Base-by-base conservation (phyloP, 2,888 invertebrate genomes). In the Toxonevra muliebris region DNA sequence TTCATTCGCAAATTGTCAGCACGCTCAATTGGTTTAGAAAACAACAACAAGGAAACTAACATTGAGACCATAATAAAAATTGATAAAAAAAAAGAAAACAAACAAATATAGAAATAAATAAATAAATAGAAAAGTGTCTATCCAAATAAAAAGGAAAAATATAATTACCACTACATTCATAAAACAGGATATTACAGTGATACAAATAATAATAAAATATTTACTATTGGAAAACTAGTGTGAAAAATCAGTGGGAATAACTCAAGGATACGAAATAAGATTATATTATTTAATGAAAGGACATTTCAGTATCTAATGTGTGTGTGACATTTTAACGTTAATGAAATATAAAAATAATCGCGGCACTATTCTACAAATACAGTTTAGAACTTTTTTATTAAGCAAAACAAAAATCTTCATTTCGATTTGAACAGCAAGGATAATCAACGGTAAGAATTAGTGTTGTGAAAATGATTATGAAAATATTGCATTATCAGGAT, bases 341-440 rank as follows among this genome's bases (percentile, higher is more conserved):
- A 85, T 85, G 85, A 85, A 83, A 85, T 85, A 85, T 75, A 82
- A 77, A 81, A 85, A 81, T 74, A 84, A 84, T 76, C 84, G 82
- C 69, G 85, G 85, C 64, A 79, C 79, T 69, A 85, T 85, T 74
- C 76, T 85, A 53, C 85, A 85, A 77, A 80, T 85, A 73, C 85
- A 85, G 72, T 85, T 84, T 74, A 82, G 85, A 75, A 85, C 85
- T 77, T 85, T 85, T 76, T 77, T 85, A 74, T 71, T 75, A 70
- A 61, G 50, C 17, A 55, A 12, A 30, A 13, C 7, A 40, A 30
- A 12, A 12, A 12, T 10, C 9, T 30, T 12, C 30, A 53, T 12
- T 53, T 17, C 53, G 12, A 7, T 30, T 30, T 30, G 17, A 53
- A 15, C 53, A 17, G 53, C 11, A 53, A 52, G 52, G 52, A 52